Percentiles rank a stretch among this genome's conserved stretches.
Conservation (phyloP, 2,113 vertebrate genomes). For the Sylvia atricapilla region DNA sequence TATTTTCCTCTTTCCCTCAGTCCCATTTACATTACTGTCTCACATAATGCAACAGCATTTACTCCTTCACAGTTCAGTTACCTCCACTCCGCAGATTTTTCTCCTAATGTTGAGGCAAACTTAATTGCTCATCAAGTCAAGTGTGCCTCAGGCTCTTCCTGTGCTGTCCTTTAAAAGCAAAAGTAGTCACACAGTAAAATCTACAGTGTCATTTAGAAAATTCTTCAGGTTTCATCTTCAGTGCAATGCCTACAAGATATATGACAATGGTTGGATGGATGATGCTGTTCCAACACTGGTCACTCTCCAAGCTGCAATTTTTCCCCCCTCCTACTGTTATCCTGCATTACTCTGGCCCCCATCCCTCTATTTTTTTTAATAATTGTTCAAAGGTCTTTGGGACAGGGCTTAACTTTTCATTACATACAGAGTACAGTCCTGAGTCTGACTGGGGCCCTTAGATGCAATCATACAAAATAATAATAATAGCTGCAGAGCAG, state of each 20-base stretch:
- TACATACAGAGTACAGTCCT: not conserved
- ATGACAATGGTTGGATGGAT: not conserved
- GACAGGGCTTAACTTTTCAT: not conserved
- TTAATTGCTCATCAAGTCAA: not conserved
- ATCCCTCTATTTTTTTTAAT: not conserved
- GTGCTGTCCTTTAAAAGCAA: not conserved
- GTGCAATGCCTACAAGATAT: not conserved
- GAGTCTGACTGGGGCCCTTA: not conserved
- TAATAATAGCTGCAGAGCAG: not conserved
- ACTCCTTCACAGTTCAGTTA: not conserved
- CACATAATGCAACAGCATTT: not conserved
- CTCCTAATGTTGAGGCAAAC: not conserved
- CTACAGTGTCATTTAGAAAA: not conserved
- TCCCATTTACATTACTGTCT: not conserved
- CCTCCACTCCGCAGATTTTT: not conserved
- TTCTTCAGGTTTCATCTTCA: not conserved
- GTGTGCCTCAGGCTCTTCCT: not conserved
- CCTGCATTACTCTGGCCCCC: not conserved
- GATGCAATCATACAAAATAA: not conserved
- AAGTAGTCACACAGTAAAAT: not conserved
- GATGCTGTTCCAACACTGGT: not conserved
- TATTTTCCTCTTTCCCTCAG: not conserved
- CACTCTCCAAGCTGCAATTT: not conserved
- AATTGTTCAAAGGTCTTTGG: not conserved
- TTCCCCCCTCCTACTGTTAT: not conserved